Evolutionary conservation across 2,888 invertebrate genomes (phyloP), one percentile per base, ranked within the genome.

Genomic region (Pandemis corylana): DNA sequence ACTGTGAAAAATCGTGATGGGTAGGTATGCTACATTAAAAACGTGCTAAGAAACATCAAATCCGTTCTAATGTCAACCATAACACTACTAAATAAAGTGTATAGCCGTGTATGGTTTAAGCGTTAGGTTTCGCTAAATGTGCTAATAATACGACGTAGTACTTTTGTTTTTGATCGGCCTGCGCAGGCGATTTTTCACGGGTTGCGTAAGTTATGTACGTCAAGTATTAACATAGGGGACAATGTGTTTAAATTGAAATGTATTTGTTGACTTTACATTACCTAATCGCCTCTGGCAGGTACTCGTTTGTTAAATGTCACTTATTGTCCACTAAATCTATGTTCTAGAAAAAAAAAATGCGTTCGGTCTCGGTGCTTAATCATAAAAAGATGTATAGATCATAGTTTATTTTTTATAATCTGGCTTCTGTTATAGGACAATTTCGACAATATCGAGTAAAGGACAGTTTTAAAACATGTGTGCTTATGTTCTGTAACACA

Each of bases 181-280:
- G 59, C 59, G 28, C 28, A 28, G 4, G 59, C 59, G 12, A 59
- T 59, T 59, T 28, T 59, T 59, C 59, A 59, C 59, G 59, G 7
- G 12, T 59, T 59, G 28, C 59, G 59, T 59, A 59, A 59, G 28
- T 3, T 15, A 56, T n/a, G 28, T 59, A 59, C 59, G 59, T 59
- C 59, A 59, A 12, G 28, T 59, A 59, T 59, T 59, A 59, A 59
- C 9, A 59, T 59, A 59, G 56, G 10, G 12, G 59, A 28, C 59
- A 59, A 28, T 59, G 28, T 28, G 28, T 59, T 59, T 56, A 56
- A 56, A 28, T 59, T 28, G 10, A 20, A 10, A 20, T 56, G 20
- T 20, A 56, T 20, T 59, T 59, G 20, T 59, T 28, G 59, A 56
- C 53, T 56, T 56, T 56, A 20, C 10, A n/a, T 56, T 20, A 10